phyloP scores from a whole-genome alignment of 2,113 vertebrate genomes.

The Psittacus erithacus region DNA sequence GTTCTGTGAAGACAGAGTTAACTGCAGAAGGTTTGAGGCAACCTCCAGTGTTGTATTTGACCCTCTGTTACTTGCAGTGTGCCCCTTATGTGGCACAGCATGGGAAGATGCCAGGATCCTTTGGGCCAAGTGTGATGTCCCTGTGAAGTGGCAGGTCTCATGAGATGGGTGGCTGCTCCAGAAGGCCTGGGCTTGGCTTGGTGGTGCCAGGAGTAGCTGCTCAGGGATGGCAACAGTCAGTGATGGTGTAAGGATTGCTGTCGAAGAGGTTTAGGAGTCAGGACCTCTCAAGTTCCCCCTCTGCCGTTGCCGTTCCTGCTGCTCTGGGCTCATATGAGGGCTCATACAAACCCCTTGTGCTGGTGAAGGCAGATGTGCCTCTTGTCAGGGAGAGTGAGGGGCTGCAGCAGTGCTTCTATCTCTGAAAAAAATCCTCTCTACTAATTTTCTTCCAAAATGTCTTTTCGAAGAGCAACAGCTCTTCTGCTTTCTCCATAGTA shows the following conservation, averaged over 20 bases:
- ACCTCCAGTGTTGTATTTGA: background rate
- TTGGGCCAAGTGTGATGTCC: background rate
- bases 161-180: background rate
- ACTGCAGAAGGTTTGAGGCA: background rate
- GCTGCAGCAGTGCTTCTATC: background rate
- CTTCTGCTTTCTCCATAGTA: background rate
- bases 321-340: background rate
- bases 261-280: background rate
- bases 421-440: background rate
- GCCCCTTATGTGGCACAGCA: background rate
- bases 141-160: background rate
- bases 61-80: background rate
- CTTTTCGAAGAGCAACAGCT: background rate
- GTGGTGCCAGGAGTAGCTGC: background rate
- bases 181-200: background rate
- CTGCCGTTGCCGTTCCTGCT: rapidly evolving
- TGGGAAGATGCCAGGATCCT: background rate
- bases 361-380: background rate
- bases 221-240: background rate
- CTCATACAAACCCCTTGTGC: background rate
- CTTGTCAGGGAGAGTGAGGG: rapidly evolving
- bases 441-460: background rate
- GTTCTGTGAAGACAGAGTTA: background rate
- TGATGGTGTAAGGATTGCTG: background rate
- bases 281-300: background rate